Evolutionary conservation across 2,888 invertebrate species (phyloP), one percentile per base, ranked within the genome.

Genomic region (Melangyna quadrimaculata): DNA sequence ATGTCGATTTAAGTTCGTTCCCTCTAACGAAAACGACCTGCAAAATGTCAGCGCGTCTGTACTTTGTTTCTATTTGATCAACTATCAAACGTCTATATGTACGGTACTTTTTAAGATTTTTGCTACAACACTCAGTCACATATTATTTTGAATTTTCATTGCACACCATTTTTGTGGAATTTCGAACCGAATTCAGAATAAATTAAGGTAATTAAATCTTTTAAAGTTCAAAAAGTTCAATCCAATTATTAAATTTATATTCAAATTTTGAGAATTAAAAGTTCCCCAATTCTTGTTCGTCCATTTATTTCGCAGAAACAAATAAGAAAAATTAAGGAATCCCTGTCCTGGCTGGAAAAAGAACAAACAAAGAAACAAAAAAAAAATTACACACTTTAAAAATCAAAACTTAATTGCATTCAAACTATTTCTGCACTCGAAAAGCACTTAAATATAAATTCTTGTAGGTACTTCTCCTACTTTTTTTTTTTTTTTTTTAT

Each of bases 391-490:
- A 57, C 78, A 70, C 70, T 79, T 79, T 65, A 79, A 83, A 84
- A 84, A 84, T 84, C 80, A 77, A 72, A 83, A 80, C 61, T 80
- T 80, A 84, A 84, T 84, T 80, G 80, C 84, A 84, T 80, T 72
- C 80, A 84, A 84, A 84, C 84, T 84, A 84, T 84, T 79, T 67
- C 75, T 75, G 27, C 65, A 79, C 83, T 84, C 51, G 48, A 80
- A 75, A 84, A 79, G 80, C 84, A 84, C 84, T 84, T 84, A n/a
- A n/a, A 45, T 17, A 71, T 14, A 37, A 74, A 1, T 37, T 9
- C 9, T 2, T 37, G 4, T 35, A 57, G 22, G 37, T 37, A 37
- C 22, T 37, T 51, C 48, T 40, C 5, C 70, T 55, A 19, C 22
- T 70, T 40, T 2, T 51, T n/a, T 8, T 32, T 3, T 19, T 48